Base-by-base conservation (phyloP, 2,888 invertebrate species). In the Helleia helle region DNA sequence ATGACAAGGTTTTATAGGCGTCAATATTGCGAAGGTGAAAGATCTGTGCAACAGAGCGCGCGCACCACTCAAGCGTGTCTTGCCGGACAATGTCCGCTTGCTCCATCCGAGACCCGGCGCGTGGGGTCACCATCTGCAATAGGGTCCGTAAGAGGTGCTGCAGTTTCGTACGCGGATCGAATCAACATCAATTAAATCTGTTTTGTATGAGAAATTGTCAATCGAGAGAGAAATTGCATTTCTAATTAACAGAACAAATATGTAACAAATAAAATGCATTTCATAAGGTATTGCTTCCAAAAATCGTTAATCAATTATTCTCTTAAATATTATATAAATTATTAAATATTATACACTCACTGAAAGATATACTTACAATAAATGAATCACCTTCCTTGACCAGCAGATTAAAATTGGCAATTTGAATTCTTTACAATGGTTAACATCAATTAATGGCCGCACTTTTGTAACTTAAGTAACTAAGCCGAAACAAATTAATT, bases 1-100 rank as follows among this genome's bases (percentile, higher is more conserved):
- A 71, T 72, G 79, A 74, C 81, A 79, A 77, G 66, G 79, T 83
- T 84, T 83, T 84, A 84, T 84, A 84, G 83, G 74, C 81, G 77
- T 76, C 65, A 80, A 68, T 76, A 71, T 84, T 83, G 84, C 83
- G 84, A 72, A 80, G 84, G 83, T 75, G 80, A 80, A 80, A 80
- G 83, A 83, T 72, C 73, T 71, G 68, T 59, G 83, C 81, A 81
- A 81, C 74, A 59, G 71, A 69, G 69, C 71, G 73, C 67, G 73
- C 64, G 72, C 71, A 60, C 69, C 79, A 74, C 52, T 79, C 62
- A 71, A 83, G 74, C 84, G 84, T 81, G 62, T 72, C 79, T 59
- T 53, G 52, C 58, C 65, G 73, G 72, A 73, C 83, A 79, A 79
- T 79, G 81, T 67, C 81, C 77, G 79, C 79, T 84, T 83, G 69